phyloP scores from a whole-genome alignment of 2,888 invertebrate species.

The Sinhomidia bicolor region DNA sequence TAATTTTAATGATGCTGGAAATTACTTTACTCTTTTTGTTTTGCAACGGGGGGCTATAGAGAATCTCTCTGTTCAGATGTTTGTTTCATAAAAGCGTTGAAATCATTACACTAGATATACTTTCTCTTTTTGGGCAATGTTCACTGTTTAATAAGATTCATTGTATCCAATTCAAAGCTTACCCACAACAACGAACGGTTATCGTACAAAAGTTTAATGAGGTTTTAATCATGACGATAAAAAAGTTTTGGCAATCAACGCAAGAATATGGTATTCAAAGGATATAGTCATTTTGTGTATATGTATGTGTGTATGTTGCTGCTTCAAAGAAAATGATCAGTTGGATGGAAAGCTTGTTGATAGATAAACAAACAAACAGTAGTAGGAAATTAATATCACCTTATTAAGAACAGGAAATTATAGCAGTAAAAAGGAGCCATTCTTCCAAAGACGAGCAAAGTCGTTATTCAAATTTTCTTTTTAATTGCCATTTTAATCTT shows the following conservation, averaged over 20 bases:
- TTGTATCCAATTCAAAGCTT: background rate
- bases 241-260: slow-evolving; percentile 16
- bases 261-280: background rate
- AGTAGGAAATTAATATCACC: too few relatives aligned
- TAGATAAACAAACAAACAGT: too few relatives aligned
- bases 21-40: too few relatives aligned
- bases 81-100: too few relatives aligned
- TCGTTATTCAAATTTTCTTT: background rate
- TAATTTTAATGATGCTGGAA: background rate
- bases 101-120: background rate
- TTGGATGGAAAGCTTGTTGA: too few relatives aligned
- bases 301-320: too few relatives aligned
- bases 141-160: background rate
- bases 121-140: too few relatives aligned
- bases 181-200: background rate
- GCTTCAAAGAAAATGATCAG: too few relatives aligned
- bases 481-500: background rate
- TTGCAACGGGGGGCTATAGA: too few relatives aligned
- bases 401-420: too few relatives aligned
- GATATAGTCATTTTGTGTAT: background rate
- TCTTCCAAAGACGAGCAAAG: background rate
- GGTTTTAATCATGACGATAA: background rate
- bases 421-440: too few relatives aligned
- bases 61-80: too few relatives aligned
- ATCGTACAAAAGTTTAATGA: slow-evolving; percentile 29